These are phyloP conservation scores for Euphydryas editha DNA, from an alignment of 2,888 invertebrate species.

Conservation along the genomic window DNA sequence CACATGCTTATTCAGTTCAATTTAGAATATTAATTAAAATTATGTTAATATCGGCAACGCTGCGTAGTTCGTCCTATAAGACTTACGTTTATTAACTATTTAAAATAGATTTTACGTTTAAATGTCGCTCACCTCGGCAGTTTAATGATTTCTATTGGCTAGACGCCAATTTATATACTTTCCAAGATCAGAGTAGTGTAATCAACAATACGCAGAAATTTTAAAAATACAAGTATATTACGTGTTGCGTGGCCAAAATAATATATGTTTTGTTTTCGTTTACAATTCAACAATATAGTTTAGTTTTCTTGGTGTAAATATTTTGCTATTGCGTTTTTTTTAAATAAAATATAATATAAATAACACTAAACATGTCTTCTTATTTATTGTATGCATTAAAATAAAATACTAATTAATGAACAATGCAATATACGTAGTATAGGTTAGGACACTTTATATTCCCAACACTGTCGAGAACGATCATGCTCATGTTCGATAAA, in stretches of 20 bases:
- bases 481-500: too few relatives aligned
- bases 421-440: too few relatives aligned
- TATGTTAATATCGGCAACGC: constrained; percentile 5
- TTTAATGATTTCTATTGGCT: constrained; percentile 69
- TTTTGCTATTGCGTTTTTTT: too few relatives aligned
- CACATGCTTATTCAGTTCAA: background rate
- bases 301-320: too few relatives aligned
- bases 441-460: too few relatives aligned
- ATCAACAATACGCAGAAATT: constrained; percentile 30
- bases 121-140: constrained; percentile 75
- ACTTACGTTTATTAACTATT: constrained; percentile 59
- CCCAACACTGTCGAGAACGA: too few relatives aligned
- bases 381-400: too few relatives aligned
- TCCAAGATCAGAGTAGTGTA: constrained; percentile 36
- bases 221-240: constrained; percentile 13
- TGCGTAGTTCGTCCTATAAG: constrained; percentile 31
- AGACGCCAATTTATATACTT: constrained; percentile 57
- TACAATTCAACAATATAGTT: too few relatives aligned
- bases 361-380: too few relatives aligned
- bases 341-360: too few relatives aligned
- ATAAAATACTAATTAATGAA: too few relatives aligned
- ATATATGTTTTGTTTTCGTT: background rate
- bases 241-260: background rate
- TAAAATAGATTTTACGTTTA: constrained; percentile 69
- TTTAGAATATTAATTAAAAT: background rate